A percentile compares a stretch with the other conserved stretches of the same genome.
phyloP scores from a whole-genome alignment of 2,113 vertebrate genomes.

The Lophotis ruficrista region DNA sequence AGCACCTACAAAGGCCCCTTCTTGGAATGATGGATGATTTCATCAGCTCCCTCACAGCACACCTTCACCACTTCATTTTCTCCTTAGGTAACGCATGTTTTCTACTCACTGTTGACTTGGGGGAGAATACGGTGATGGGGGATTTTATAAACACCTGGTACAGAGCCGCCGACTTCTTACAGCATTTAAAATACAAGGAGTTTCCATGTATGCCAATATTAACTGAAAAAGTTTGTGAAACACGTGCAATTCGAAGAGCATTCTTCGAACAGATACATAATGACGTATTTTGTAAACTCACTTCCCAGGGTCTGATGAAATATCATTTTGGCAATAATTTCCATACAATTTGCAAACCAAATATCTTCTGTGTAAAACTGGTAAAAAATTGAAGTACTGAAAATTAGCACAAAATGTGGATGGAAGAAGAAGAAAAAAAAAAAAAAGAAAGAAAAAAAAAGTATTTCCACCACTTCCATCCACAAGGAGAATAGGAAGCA shows the following conservation, averaged over 20 bases:
- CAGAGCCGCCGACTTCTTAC: background rate
- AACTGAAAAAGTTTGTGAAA: background rate
- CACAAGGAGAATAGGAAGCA: background rate
- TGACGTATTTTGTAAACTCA: background rate
- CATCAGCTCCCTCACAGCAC: background rate
- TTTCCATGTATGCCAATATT: accelerated
- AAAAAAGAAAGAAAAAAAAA: background rate
- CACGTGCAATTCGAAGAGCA: background rate
- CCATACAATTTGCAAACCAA: background rate
- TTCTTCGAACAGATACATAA: background rate
- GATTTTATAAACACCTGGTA: background rate
- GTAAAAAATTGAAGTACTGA: background rate
- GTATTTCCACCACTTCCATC: background rate
- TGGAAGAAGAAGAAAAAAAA: background rate
- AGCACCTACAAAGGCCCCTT: background rate
- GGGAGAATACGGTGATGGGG: background rate
- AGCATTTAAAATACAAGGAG: background rate
- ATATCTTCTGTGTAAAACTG: background rate
- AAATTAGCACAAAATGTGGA: background rate
- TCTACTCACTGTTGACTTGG: background rate
- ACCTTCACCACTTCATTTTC: background rate
- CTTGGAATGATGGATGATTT: background rate
- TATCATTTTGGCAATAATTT: background rate
- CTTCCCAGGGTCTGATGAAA: background rate
- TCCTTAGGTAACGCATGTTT: background rate